Evolutionary conservation across 2,888 invertebrate genomes (phyloP), one percentile per base, ranked within the genome.

Genomic region (Pecten maximus): DNA sequence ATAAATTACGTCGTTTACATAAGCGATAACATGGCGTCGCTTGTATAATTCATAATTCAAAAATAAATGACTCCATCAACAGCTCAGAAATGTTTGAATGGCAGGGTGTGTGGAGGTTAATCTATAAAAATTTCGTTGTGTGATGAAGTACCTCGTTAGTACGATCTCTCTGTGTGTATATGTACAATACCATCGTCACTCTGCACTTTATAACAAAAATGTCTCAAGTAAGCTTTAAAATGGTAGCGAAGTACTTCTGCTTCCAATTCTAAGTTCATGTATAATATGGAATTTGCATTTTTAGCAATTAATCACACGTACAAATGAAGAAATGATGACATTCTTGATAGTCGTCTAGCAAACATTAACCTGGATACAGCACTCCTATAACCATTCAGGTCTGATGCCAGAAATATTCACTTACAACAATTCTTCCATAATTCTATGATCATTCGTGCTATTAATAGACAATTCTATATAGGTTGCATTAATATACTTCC

Each of bases 1-100:
- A 74, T 74, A 74, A 28, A 74, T 35, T 16, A 35, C 74, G 74
- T 74, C 74, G 74, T 74, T 74, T 74, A 74, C 74, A 74, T 74
- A 35, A 35, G 28, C 74, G 74, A 74, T 74, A 74, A 35, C 74
- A 35, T 74, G 74, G 74, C 74, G 74, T 74, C 74, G 74, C 74
- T 74, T 74, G 35, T 74, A 10, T 35, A 74, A 74, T 74, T 74
- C 74, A 74, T 74, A 74, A 74, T 74, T 74, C 74, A 74, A 8
- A 74, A 74, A 19, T 35, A 74, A 74, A 28, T 35, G 74, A 23
- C 10, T 74, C 35, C 74, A 74, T 28, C 74, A 23, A 60, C 28
- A 2, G 60, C 74, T 35, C 35, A 54, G 74, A 74, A 35, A 74
- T 35, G 28, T 74, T 8, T 74, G 35, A 74, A 74, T 28, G 74